Conservation (phyloP, 2,797 vertebrate genomes). For the Chlorospingus flavigularis region DNA sequence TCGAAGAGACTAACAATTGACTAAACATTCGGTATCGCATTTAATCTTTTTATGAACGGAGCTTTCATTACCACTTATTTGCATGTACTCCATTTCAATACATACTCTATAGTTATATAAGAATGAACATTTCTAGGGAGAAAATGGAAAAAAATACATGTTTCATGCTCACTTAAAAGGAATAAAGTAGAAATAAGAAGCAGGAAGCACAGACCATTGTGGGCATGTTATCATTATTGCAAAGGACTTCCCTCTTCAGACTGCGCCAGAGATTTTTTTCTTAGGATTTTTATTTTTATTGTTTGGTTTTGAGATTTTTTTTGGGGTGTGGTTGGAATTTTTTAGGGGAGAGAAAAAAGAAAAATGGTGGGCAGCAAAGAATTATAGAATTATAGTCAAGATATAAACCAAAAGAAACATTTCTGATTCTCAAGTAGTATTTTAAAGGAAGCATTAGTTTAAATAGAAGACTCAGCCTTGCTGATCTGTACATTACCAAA, state of each 20-base stretch:
- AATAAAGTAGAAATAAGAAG: not conserved
- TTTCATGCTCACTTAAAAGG: not conserved
- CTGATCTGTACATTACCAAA: not conserved
- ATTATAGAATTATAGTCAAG: not conserved
- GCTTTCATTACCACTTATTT: not conserved
- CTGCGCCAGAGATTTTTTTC: not conserved
- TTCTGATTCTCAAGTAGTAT: not conserved
- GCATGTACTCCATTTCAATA: not conserved
- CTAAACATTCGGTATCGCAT: not conserved
- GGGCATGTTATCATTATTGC: not conserved
- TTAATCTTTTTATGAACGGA: slow-evolving; percentile 24
- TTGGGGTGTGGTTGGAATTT: rapidly evolving
- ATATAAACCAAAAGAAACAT: not conserved
- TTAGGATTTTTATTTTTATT: not conserved
- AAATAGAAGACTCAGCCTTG: not conserved
- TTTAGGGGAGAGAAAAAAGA: not conserved
- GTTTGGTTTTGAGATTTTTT: not conserved
- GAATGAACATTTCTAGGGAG: not conserved
- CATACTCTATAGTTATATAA: not conserved
- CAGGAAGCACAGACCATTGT: not conserved
- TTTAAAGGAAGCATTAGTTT: not conserved
- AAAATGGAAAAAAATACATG: not conserved
- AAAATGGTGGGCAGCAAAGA: not conserved
- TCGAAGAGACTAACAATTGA: slow-evolving; percentile 25
- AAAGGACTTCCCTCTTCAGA: not conserved